Conservation (phyloP, 2,113 vertebrate species). For the Corythoichthys intestinalis region DNA sequence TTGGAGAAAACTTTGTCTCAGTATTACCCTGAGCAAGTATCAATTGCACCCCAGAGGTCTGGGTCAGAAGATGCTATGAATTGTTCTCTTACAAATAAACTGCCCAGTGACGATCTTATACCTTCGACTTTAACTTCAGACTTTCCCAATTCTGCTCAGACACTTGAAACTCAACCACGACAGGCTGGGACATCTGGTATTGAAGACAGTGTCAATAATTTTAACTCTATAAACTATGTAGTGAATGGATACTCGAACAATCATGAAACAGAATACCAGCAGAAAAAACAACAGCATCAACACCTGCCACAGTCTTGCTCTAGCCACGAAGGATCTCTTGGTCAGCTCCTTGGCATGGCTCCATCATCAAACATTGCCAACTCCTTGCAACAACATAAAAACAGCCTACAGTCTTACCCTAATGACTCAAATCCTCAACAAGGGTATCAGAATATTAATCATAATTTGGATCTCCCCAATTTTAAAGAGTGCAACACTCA, state of each 20-base stretch:
- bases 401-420: constrained; percentile 64
- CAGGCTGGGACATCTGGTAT: constrained; percentile 56
- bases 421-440: constrained; percentile 70
- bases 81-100: constrained; percentile 74
- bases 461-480: constrained; percentile 74
- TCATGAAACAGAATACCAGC: constrained; percentile 63
- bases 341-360: constrained; percentile 65
- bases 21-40: constrained; percentile 85
- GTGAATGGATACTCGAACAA: constrained; percentile 71
- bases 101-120: constrained; percentile 73
- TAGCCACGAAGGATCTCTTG: constrained; percentile 53
- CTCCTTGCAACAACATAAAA: constrained; percentile 71
- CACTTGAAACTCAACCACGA: constrained; percentile 79
- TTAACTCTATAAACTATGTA: constrained; percentile 64
- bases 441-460: constrained; percentile 72
- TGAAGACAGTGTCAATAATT: constrained; percentile 69
- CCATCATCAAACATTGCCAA: constrained; percentile 68
- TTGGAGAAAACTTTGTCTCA: constrained; percentile 87
- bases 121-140: constrained; percentile 87
- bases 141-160: constrained; percentile 77
- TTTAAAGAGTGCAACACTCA: constrained; percentile 55
- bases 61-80: constrained; percentile 79
- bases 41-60: constrained; percentile 81
- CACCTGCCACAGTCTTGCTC: constrained; percentile 47
- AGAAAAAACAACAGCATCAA: constrained; percentile 65